Evolutionary conservation across 2,113 vertebrate species (phyloP), one percentile per base, ranked within the genome.

Genomic region (Uria lomvia): DNA sequence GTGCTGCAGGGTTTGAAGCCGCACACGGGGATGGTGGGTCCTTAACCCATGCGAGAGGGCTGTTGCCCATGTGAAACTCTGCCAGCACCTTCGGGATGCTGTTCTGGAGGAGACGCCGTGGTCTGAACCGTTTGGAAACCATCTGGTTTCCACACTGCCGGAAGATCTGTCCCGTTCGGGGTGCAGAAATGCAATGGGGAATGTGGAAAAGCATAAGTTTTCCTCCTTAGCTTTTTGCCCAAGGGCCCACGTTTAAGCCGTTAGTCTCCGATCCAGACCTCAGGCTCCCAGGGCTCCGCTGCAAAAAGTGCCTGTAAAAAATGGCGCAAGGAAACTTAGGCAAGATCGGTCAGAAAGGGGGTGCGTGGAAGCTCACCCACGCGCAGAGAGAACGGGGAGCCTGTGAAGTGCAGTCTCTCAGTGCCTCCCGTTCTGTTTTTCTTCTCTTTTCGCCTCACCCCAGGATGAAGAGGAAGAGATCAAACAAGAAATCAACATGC

Each of bases 391-490:
- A 32, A 15, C 63, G 21, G 2, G 0, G 49, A 86, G 14, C 22
- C 53, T 80, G 23, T 70, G 40, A 70, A 87, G 27, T 40, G 29
- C 11, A 1, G 11, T 40, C 32, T 89, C 60, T 88, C 65, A 67
- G 68, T 52, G 72, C n/a, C 27, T 59, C 55, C 59, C 36, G 23
- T 67, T 84, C 77, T 72, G 40, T 85, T 95, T 92, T 85, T n/a
- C 32, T 90, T 72, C 81, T 93, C 42, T 92, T 88, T 71, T 67
- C 2, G 1, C 49, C 68, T 91, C 75, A 38, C 79, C 68, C 68
- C 85, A 99, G 99, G 99, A 99, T 98, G 99, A 99, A 98, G 99
- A 99, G 96, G 99, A 99, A 98, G 99, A 99, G 98, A 99, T 99
- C 98, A 99, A 99, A 97, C 99, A 99, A 34, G 99, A 99, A 98